Evolutionary conservation across 2,797 vertebrate species (phyloP).

Genomic region (Coendou prehensilis): DNA sequence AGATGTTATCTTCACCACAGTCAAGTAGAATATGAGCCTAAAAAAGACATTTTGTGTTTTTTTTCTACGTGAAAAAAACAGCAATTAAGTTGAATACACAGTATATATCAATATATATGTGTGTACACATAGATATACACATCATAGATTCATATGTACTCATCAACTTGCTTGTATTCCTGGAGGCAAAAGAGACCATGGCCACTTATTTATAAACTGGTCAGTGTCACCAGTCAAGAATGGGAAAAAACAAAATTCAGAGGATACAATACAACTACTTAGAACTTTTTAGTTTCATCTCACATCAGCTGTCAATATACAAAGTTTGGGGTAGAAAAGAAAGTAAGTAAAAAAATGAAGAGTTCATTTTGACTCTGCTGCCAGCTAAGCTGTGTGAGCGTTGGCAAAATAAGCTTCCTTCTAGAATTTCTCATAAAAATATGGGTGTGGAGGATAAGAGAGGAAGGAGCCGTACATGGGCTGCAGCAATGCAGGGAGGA

Average conservation of each 20-base stretch:
- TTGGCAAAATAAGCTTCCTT: neutral
- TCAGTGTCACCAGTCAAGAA: neutral
- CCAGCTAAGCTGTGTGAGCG: neutral
- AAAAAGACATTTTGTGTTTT: constrained; percentile 51
- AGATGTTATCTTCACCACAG: constrained; percentile 97
- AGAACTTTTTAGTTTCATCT: neutral
- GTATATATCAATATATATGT: neutral
- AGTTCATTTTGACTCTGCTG: neutral
- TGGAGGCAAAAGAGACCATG: neutral
- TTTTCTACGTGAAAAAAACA: neutral
- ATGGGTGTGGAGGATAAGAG: neutral
- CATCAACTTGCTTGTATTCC: neutral
- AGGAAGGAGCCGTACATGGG: neutral
- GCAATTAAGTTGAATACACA: neutral
- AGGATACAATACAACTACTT: neutral
- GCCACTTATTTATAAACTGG: neutral
- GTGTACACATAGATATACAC: neutral
- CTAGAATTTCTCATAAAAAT: neutral
- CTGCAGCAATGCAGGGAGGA: neutral
- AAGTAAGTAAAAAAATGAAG: neutral
- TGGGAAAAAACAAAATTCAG: neutral
- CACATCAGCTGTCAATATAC: neutral
- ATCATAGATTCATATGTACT: neutral
- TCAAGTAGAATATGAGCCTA: constrained; percentile 97
- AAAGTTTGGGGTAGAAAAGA: neutral